These are phyloP conservation scores for Stichopus horrens DNA, from an alignment of 53 echinoderm and acorn worm species.

Conservation along the genomic window DNA sequence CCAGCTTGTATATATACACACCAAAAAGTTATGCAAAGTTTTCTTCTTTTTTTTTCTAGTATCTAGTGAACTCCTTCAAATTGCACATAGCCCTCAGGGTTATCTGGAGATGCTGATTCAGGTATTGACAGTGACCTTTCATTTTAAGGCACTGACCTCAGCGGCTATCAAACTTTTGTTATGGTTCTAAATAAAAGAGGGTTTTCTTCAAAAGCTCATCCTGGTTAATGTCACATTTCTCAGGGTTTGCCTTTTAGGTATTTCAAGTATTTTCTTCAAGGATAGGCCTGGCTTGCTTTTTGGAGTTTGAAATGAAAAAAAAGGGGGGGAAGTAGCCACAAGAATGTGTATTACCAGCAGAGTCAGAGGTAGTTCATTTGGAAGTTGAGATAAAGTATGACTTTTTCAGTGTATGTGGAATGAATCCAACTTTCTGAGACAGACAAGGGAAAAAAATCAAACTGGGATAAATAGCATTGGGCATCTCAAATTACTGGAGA, in stretches of 20 bases:
- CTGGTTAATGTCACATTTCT: constrained; percentile 31
- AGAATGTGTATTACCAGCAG: not conserved
- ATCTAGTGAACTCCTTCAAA: not conserved
- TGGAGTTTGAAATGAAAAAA: not conserved
- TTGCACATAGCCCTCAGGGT: not conserved
- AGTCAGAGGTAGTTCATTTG: too few relatives aligned
- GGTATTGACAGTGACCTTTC: not conserved
- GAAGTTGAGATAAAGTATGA: too few relatives aligned
- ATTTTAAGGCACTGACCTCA: constrained; percentile 24
- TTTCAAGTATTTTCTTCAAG: constrained; percentile 21
- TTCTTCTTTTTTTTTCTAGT: too few relatives aligned
- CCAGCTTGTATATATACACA: not conserved
- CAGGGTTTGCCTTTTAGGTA: constrained; percentile 5
- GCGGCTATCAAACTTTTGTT: constrained; percentile 8
- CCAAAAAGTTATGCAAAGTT: not conserved
- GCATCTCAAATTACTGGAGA: too few relatives aligned
- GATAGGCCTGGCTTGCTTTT: not conserved
- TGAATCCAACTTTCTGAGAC: too few relatives aligned
- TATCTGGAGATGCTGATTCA: not conserved
- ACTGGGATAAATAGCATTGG: too few relatives aligned
- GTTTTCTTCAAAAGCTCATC: not conserved
- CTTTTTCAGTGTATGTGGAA: too few relatives aligned
- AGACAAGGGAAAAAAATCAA: too few relatives aligned
- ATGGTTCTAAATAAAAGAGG: constrained; percentile 14
- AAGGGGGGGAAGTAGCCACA: not conserved